Conservation (phyloP, 2,797 vertebrate species). For the Enteromius anoplus region DNA sequence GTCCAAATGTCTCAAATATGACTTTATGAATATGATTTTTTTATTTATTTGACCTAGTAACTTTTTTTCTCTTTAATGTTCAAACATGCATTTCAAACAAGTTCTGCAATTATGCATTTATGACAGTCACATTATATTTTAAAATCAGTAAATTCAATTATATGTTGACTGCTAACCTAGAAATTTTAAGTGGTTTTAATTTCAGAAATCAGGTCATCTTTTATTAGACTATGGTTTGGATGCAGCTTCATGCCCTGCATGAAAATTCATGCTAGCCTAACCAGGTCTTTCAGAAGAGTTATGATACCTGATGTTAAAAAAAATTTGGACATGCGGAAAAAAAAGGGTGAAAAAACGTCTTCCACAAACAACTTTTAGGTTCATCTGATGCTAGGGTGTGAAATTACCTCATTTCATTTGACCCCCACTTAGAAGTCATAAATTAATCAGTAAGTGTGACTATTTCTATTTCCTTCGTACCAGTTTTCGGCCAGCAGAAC, state of each 20-base stretch:
- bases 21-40: too few relatives aligned
- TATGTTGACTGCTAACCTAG: not conserved
- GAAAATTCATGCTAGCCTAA: not conserved
- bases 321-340: not conserved
- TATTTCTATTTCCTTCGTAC: not conserved
- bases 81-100: too few relatives aligned
- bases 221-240: not conserved
- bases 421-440: constrained; percentile 4
- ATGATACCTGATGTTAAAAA: not conserved
- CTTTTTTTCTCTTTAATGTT: too few relatives aligned
- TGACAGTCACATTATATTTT: too few relatives aligned
- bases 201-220: not conserved
- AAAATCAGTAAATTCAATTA: too few relatives aligned
- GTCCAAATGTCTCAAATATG: too few relatives aligned
- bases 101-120: too few relatives aligned
- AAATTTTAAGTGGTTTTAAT: not conserved
- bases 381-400: not conserved
- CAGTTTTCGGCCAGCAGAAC: not conserved
- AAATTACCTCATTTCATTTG: constrained; percentile 29
- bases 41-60: not conserved
- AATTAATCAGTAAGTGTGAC: constrained; percentile 14
- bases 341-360: not conserved
- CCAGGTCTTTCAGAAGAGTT: not conserved
- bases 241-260: not conserved
- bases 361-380: not conserved